A percentile compares a stretch with the other conserved stretches of the same genome.
Evolutionary conservation across 1,140 invertebrate species (phyloP).

Genomic region (Dinoponera quadriceps): DNA sequence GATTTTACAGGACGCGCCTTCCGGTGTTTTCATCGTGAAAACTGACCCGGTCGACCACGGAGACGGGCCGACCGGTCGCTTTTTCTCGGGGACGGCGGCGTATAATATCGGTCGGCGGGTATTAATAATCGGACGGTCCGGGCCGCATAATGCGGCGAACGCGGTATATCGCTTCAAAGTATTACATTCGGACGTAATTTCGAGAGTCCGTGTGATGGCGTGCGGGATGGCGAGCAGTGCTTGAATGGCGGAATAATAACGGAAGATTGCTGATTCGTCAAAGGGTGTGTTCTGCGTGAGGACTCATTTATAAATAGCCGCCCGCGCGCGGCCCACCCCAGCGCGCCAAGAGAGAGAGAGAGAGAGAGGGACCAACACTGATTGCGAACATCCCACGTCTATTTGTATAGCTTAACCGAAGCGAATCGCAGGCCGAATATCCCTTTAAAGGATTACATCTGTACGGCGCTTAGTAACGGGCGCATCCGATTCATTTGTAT

Average conservation of each 20-base stretch:
- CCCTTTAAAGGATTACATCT: slow-evolving; percentile 84
- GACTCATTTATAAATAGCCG: slow-evolving; percentile 78
- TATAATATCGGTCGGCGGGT: background rate
- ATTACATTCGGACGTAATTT: slow-evolving; percentile 50
- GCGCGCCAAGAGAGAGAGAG: slow-evolving; percentile 53
- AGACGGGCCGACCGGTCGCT: background rate
- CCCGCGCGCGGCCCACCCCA: slow-evolving; percentile 57
- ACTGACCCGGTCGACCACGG: background rate
- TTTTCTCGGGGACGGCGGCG: background rate
- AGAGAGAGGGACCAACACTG: slow-evolving; percentile 76
- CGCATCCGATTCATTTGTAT: slow-evolving; percentile 84
- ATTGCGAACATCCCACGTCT: slow-evolving; percentile 83
- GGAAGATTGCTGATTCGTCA: slow-evolving; percentile 71
- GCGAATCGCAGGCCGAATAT: slow-evolving; percentile 81
- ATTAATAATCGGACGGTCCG: slow-evolving; percentile 18
- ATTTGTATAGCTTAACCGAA: slow-evolving; percentile 85
- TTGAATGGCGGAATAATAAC: slow-evolving; percentile 70
- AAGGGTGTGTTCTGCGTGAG: slow-evolving; percentile 71
- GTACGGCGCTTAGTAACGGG: slow-evolving; percentile 74
- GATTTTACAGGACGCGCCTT: background rate
- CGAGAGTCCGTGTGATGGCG: slow-evolving; percentile 32
- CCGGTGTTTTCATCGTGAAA: background rate
- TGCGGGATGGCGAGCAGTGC: slow-evolving; percentile 43
- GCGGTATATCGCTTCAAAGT: slow-evolving; percentile 24
- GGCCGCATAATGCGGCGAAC: slow-evolving; percentile 27